These are phyloP conservation scores for Phodopus roborovskii DNA, from an alignment of 2,113 vertebrate genomes.

Conservation along the genomic window DNA sequence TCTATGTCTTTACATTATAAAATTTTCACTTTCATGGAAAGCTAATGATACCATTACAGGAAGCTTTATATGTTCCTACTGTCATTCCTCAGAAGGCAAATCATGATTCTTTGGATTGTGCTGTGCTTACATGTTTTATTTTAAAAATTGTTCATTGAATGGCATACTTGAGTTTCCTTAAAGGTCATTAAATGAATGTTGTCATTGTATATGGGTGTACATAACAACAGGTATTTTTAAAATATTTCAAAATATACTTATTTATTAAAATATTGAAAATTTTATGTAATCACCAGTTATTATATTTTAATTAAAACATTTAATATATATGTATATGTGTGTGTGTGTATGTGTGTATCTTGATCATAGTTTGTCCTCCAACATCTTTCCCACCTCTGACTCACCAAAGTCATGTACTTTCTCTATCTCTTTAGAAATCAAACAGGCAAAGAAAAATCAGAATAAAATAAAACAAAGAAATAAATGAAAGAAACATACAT, in stretches of 20 bases:
- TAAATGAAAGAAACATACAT: neutral
- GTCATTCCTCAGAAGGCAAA: neutral
- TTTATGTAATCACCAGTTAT: neutral
- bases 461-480: neutral
- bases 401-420: neutral
- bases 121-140: neutral
- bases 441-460: neutral
- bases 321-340: too few relatives aligned
- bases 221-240: neutral
- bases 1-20: neutral
- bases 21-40: neutral
- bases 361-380: neutral
- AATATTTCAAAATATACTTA: neutral
- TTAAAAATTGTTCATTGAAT: neutral
- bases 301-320: neutral
- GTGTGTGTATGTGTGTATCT: too few relatives aligned
- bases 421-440: neutral
- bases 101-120: neutral
- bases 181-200: neutral
- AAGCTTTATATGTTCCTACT: neutral
- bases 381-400: neutral
- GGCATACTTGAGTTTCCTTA: neutral
- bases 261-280: neutral
- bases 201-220: neutral
- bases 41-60: neutral